Conservation (phyloP, 2,888 invertebrate genomes). For the Glyphotaelius pellucidus region DNA sequence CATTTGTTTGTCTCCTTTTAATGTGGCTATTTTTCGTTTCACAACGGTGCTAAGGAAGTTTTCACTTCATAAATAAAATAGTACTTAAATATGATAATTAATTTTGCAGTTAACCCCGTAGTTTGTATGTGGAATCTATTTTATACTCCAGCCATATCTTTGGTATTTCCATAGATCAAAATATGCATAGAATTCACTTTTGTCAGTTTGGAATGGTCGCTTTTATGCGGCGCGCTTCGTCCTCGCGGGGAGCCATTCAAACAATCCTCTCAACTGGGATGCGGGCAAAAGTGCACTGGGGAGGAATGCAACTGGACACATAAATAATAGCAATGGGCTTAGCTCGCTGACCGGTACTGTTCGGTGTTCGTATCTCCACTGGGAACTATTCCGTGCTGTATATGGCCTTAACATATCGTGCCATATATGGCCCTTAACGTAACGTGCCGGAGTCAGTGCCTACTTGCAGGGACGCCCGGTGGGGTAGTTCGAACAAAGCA, state of each 20-base stretch:
- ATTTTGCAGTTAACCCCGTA: too few relatives aligned
- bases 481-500: constrained; percentile 20
- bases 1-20: too few relatives aligned
- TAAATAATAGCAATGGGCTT: constrained; percentile 53
- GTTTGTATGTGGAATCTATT: not conserved
- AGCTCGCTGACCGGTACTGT: constrained; percentile 43
- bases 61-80: too few relatives aligned
- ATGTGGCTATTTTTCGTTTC: too few relatives aligned
- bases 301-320: constrained; percentile 54
- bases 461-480: constrained; percentile 3
- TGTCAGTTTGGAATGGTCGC: not conserved
- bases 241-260: constrained; percentile 4
- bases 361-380: not conserved
- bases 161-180: not conserved
- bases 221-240: not conserved
- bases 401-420: not conserved
- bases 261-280: constrained; percentile 28
- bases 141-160: not conserved
- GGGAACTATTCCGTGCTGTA: constrained; percentile 37
- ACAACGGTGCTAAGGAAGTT: too few relatives aligned
- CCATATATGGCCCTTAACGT: not conserved
- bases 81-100: too few relatives aligned
- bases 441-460: not conserved
- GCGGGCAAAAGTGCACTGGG: constrained; percentile 51
- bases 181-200: not conserved